Evolutionary conservation across 2,797 vertebrate genomes (phyloP), one percentile per base, ranked within the genome.

Genomic region (Pygocentrus nattereri): DNA sequence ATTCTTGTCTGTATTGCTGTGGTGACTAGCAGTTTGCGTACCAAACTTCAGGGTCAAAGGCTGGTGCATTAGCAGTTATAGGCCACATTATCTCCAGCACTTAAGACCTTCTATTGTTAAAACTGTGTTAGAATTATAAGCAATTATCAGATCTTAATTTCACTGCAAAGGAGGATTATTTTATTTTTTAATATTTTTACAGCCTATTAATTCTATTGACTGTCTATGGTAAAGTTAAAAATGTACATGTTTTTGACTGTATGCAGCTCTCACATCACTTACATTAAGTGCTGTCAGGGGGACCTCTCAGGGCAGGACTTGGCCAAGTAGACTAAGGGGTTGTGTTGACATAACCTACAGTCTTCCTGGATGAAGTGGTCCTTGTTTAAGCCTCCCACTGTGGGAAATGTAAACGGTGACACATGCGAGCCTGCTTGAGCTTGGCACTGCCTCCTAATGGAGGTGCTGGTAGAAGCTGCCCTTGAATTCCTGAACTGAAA

Each of bases 391-490:
- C 56, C 82, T 83, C 78, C 78, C 31, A 78, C 67, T 80, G 78
- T 82, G 84, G 72, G 81, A 87, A 85, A 86, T 87, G 82, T 83
- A 86, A 86, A 86, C 58, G 68, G 67, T 83, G 80, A 75, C 78
- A 75, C 76, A 83, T 84, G 79, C 76, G 67, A 79, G 68, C 30
- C 65, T 76, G 78, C 41, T 61, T 18, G 49, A 27, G 71, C 15
- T 38, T 85, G 78, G 44, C 82, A 85, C 31, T 79, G 47, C 30
- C 54, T 76, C 15, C 15, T 68, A 50, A 77, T n/a, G 30, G 21
- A 62, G 54, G 30, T 52, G 44, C 49, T 68, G 52, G 19, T 21
- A 49, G 19, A 30, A 38, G 52, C 30, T 23, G 31, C 18, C 6
- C 16, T 12, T n/a, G 19, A 70, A 23, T 25, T 76, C 34, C 68